Evolutionary conservation across 2,113 vertebrate species (phyloP), one percentile per base, ranked within the genome.

Genomic region (Colinus virginianus): DNA sequence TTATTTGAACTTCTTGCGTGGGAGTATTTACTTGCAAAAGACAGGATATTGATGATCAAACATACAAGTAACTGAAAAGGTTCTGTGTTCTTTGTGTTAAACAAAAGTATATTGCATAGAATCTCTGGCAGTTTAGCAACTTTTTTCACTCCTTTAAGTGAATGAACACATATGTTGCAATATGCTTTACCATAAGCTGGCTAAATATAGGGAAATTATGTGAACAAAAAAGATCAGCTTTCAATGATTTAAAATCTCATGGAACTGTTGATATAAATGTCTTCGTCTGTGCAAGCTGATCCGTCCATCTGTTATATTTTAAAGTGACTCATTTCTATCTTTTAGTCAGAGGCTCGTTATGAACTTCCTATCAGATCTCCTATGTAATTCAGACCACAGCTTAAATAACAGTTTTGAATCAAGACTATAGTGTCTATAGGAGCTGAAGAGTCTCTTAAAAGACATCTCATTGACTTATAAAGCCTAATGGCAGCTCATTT

Each of bases 41-140:
- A 90, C 89, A 94, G 87, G 90, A 96, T 91, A 96, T 76, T 93
- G 76, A 87, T 85, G 68, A 86, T 78, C 87, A 94, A 90, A 92
- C 56, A 66, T 36, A 28, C 45, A 93, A 78, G 92, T 90, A 95
- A 78, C 79, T 77, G 63, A 69, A 91, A 74, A 17, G 1, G 4
- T 84, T 88, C 62, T 86, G 38, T 94, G 61, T 64, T 78, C 48
- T 89, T 94, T 66, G 40, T 78, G 34, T 64, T 56, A 69, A 95
- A 84, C 67, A 48, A 83, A 92, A 78, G 26, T 63, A 25, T 64
- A 84, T 58, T 95, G 25, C 58, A 76, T 59, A 78, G 83, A 93
- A 48, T 17, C 72, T 64, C 56, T 48, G 43, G 13, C 22, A 71
- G 42, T 34, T 91, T 48, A 34, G 78, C 49, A 77, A 63, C 38